Base-by-base conservation (phyloP, 2,113 vertebrate genomes). In the Synchiropus splendidus region DNA sequence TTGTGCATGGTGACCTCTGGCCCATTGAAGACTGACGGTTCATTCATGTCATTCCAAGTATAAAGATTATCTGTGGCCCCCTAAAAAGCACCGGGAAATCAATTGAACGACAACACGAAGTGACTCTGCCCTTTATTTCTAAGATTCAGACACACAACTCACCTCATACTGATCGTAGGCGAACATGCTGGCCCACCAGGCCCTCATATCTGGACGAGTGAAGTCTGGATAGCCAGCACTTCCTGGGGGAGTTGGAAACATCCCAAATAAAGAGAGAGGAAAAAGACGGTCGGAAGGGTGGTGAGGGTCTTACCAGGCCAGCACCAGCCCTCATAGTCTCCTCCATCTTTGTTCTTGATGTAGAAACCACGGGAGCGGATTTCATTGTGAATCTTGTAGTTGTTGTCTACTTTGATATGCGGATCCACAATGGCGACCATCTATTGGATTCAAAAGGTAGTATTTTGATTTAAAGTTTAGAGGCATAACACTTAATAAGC, bases 1-100 rank as follows among this genome's bases (percentile, higher is more conserved):
- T 95, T 95, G 72, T 90, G 87, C 91, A 95, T 92, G 12, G 92
- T 92, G 54, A 95, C 89, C 78, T 95, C 92, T 0, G 90, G 92
- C 10, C 92, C 92, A 0, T 90, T 95, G 54, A 95, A 95, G 18
- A 95, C 90, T 0, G 92, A 93, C 0, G 92, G 92, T 50, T 95
- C 92, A 0, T 94, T 95, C 92, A 95, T 95, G 61, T 95, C 92
- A 1, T 95, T 95, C 92, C 92, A 95, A 0, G 86, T 81, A 45
- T 81, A 87, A 14, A 92, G 67, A 54, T 92, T 94, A 35, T 89
- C 83, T 80, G 79, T 85, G 8, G 89, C 82, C 10, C 89, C 90
- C 92, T 95, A 55, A 37, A 48, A 0, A 43, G 17, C 0, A 17
- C 1, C 12, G 41, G n/a, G n/a, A n/a, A n/a, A n/a, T n/a, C n/a